These are phyloP conservation scores for Brachystomella parvula DNA, from an alignment of 1,140 invertebrate genomes.

Conservation along the genomic window DNA sequence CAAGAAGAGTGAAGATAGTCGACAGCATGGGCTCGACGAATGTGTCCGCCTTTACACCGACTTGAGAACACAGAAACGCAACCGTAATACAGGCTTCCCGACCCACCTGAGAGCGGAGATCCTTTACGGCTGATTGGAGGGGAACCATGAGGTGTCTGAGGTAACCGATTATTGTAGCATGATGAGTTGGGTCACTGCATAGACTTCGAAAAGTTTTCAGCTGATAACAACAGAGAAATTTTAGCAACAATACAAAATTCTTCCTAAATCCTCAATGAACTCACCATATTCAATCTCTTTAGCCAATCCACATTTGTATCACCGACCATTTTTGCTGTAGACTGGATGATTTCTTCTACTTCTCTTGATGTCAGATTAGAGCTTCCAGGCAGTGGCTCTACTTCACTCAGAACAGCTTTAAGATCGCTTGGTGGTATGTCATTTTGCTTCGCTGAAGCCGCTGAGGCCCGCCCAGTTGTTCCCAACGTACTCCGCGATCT, in stretches of 20 bases:
- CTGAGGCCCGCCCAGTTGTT: background rate
- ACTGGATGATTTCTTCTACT: constrained; percentile 26
- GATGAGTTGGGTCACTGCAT: constrained; percentile 29
- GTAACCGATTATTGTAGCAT: constrained; percentile 30
- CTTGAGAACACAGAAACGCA: constrained; percentile 19
- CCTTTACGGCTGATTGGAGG: constrained; percentile 33
- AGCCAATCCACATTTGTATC: constrained; percentile 21
- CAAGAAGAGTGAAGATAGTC: constrained; percentile 29
- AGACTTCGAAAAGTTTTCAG: constrained; percentile 37
- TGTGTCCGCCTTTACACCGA: constrained; percentile 30
- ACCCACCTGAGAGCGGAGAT: constrained; percentile 32
- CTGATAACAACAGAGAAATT: constrained; percentile 19
- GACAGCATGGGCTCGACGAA: constrained; percentile 34
- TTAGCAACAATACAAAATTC: background rate
- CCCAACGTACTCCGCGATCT: background rate
- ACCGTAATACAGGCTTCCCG: constrained; percentile 34
- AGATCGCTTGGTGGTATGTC: background rate
- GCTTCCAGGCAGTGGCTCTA: constrained; percentile 4
- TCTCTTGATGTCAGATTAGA: constrained; percentile 8
- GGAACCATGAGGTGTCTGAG: constrained; percentile 35
- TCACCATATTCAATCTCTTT: constrained; percentile 27
- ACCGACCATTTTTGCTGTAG: constrained; percentile 19
- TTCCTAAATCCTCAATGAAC: background rate
- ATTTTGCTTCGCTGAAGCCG: background rate
- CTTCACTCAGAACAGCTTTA: background rate